Conservation (phyloP, 2,113 vertebrate species). For the Phrynosoma blainvillii region DNA sequence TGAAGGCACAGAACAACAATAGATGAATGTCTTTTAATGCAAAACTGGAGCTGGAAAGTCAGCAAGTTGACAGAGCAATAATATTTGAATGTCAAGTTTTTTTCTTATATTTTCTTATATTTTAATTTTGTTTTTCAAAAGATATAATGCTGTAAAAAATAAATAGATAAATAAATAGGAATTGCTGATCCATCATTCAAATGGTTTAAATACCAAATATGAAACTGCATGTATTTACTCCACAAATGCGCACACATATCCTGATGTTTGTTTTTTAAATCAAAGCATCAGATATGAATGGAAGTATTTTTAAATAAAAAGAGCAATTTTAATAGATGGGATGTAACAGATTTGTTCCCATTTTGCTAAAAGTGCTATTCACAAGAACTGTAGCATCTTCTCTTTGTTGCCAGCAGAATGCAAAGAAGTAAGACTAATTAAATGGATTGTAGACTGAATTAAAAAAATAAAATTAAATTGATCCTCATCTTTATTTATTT, state of each 20-base stretch:
- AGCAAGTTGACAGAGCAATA: slow-evolving; percentile 8
- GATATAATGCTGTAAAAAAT: slow-evolving; percentile 48
- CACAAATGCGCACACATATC: background rate
- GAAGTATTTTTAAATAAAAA: slow-evolving; percentile 14
- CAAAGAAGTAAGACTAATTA: background rate
- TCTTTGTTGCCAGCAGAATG: background rate
- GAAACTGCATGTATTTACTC: slow-evolving; percentile 38
- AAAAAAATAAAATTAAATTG: background rate
- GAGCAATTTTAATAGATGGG: slow-evolving; percentile 21
- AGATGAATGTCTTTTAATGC: background rate
- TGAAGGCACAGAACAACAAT: background rate
- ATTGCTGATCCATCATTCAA: slow-evolving; percentile 49
- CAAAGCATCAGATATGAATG: slow-evolving; percentile 28
- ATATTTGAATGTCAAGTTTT: slow-evolving; percentile 11
- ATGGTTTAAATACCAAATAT: slow-evolving; percentile 5
- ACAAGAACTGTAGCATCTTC: background rate
- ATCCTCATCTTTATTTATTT: background rate
- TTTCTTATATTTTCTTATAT: slow-evolving; percentile 43
- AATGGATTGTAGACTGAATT: background rate
- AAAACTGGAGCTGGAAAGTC: background rate
- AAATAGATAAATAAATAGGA: slow-evolving; percentile 35
- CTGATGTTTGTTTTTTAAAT: slow-evolving; percentile 32
- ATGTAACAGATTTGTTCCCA: slow-evolving; percentile 20
- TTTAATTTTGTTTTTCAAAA: slow-evolving; percentile 40
- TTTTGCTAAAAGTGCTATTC: background rate